phyloP scores from a whole-genome alignment of 2,113 vertebrate genomes.

The Microtus montanus region DNA sequence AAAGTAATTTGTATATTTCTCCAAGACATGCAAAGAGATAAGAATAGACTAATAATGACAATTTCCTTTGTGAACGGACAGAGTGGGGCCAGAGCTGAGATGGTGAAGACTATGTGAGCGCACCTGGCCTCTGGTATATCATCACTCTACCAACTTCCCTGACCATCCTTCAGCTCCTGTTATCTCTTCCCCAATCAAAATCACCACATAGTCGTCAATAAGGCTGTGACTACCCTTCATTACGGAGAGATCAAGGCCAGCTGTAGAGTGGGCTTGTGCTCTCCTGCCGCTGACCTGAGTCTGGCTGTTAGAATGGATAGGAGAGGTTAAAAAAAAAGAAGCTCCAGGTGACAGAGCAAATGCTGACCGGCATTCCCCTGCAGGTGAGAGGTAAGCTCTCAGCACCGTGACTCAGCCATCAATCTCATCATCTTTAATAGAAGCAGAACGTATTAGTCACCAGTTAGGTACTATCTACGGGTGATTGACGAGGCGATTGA shows the following conservation, averaged over 20 bases:
- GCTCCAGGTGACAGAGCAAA: background rate
- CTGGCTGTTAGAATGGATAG: background rate
- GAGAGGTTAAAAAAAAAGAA: too few species aligned
- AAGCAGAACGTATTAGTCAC: background rate
- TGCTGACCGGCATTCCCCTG: background rate
- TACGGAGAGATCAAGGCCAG: background rate
- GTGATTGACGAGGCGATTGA: background rate
- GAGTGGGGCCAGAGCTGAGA: background rate
- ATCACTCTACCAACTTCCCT: background rate
- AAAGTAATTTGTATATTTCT: background rate
- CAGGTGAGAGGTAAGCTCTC: background rate
- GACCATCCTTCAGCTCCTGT: background rate
- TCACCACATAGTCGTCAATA: background rate
- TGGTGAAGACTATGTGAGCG: background rate
- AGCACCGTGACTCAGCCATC: background rate
- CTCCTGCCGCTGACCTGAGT: background rate
- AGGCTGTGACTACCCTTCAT: background rate
- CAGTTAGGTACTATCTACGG: background rate
- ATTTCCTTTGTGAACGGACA: background rate
- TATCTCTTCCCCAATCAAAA: background rate
- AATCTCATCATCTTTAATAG: constrained; percentile 24
- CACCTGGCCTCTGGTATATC: background rate
- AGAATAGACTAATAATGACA: background rate
- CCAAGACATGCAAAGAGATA: background rate
- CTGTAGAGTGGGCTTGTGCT: background rate